Evolutionary conservation across 2,113 vertebrate species (phyloP).

Genomic region (Butorides virescens): DNA sequence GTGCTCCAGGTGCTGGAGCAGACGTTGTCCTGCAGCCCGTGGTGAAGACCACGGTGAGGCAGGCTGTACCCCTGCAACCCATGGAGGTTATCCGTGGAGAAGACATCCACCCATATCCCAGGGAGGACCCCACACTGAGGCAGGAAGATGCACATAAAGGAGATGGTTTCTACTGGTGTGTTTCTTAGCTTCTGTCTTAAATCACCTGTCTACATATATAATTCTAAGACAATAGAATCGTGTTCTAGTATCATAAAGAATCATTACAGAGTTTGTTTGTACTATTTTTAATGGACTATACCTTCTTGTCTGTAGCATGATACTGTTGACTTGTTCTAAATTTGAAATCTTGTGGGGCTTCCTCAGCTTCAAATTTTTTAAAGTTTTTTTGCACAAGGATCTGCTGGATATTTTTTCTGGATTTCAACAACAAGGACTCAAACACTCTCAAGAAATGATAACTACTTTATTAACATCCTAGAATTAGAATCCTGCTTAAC

Average conservation of each 20-base stretch:
- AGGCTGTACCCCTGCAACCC: no score
- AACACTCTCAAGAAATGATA: background rate
- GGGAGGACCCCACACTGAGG: no score
- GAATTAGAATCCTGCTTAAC: background rate
- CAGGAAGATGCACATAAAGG: no score
- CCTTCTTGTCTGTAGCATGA: background rate
- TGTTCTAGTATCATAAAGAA: background rate
- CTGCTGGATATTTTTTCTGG: background rate
- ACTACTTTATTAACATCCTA: background rate
- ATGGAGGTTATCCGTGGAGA: no score
- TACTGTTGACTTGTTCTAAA: background rate
- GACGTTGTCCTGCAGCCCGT: no score
- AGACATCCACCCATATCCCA: no score
- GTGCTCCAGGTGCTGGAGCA: no score
- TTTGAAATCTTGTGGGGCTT: background rate
- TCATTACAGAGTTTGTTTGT: background rate
- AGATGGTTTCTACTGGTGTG: background rate
- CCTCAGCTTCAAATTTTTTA: background rate
- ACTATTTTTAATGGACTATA: background rate
- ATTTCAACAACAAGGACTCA: background rate
- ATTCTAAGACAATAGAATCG: background rate
- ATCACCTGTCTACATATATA: accelerated
- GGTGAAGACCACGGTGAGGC: no score
- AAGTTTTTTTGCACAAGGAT: background rate
- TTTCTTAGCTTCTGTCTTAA: background rate